phyloP scores from a whole-genome alignment of 2,888 invertebrate species.

The Marasmarcha lunaedactyla region DNA sequence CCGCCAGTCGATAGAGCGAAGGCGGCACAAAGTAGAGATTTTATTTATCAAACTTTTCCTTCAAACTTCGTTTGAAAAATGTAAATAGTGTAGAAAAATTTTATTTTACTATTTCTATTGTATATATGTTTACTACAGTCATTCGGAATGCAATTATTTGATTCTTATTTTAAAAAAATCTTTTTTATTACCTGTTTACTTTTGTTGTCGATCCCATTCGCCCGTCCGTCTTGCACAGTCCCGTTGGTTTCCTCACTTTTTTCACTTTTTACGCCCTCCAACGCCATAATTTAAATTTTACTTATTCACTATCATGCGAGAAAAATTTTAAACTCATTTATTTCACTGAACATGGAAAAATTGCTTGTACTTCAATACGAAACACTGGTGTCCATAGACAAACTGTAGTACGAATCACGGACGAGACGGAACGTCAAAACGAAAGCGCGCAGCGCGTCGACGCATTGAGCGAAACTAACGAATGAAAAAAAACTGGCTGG shows the following conservation, averaged over 20 bases:
- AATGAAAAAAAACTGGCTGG: constrained; percentile 28
- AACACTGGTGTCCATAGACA: constrained; percentile 51
- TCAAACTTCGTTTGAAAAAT: too few relatives aligned
- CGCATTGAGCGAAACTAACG: constrained; percentile 54
- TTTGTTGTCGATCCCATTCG: constrained; percentile 70
- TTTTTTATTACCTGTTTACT: constrained; percentile 60
- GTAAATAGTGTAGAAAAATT: too few relatives aligned
- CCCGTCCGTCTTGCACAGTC: constrained; percentile 60
- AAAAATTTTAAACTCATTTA: constrained; percentile 31
- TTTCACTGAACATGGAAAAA: constrained; percentile 43
- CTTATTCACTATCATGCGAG: constrained; percentile 64
- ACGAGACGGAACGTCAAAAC: constrained; percentile 27
- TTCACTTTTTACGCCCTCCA: constrained; percentile 68
- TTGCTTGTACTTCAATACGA: constrained; percentile 51
- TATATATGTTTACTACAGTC: too few relatives aligned
- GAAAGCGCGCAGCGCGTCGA: constrained; percentile 29
- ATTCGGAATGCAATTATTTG: too few relatives aligned
- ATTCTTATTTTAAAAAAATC: too few relatives aligned
- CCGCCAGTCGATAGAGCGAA: too few relatives aligned
- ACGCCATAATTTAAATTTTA: constrained; percentile 56
- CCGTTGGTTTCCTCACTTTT: constrained; percentile 67
- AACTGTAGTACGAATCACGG: constrained; percentile 14
- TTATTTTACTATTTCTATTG: too few relatives aligned
- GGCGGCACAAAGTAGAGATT: too few relatives aligned
- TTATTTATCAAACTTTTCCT: too few relatives aligned